Percentiles rank a stretch among this genome's conserved stretches.
These are phyloP conservation scores for Clarias batrachus DNA, from an alignment of 2,113 vertebrate genomes.

Conservation along the genomic window DNA sequence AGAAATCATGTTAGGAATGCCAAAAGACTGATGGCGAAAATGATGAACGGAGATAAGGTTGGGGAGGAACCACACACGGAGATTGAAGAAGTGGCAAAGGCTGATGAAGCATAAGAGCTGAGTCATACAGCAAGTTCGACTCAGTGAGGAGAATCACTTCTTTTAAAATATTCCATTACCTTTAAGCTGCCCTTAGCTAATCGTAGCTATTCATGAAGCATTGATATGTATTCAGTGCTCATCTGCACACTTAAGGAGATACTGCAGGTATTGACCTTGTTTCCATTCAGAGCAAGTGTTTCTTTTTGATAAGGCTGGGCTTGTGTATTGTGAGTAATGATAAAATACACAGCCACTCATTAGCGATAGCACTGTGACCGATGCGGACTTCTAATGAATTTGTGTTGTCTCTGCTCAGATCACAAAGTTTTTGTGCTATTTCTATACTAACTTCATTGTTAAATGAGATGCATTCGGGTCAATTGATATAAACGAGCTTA, in stretches of 20 bases:
- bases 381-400: background rate
- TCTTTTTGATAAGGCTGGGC: slow-evolving; percentile 38
- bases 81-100: slow-evolving; percentile 1
- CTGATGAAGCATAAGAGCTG: slow-evolving; percentile 17
- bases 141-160: slow-evolving; percentile 2
- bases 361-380: background rate
- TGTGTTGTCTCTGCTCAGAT: background rate
- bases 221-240: slow-evolving; percentile 23
- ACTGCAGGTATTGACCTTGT: slow-evolving; percentile 46
- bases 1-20: background rate
- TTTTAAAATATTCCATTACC: slow-evolving; percentile 32
- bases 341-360: slow-evolving; percentile 30
- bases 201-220: slow-evolving; percentile 14
- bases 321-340: slow-evolving; percentile 10
- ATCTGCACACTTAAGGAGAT: slow-evolving; percentile 27
- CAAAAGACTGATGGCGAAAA: slow-evolving; percentile 14
- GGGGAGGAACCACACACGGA: background rate
- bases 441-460: background rate
- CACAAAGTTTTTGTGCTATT: background rate
- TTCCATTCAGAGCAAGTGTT: slow-evolving; percentile 43
- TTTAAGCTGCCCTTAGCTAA: slow-evolving; percentile 24
- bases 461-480: background rate
- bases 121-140: slow-evolving; percentile 10
- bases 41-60: slow-evolving; percentile 13
- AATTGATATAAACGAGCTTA: background rate